Percentiles rank a stretch among this genome's conserved stretches.
Conservation (phyloP, 1,140 invertebrate species). For the Brachionus koreanus region DNA sequence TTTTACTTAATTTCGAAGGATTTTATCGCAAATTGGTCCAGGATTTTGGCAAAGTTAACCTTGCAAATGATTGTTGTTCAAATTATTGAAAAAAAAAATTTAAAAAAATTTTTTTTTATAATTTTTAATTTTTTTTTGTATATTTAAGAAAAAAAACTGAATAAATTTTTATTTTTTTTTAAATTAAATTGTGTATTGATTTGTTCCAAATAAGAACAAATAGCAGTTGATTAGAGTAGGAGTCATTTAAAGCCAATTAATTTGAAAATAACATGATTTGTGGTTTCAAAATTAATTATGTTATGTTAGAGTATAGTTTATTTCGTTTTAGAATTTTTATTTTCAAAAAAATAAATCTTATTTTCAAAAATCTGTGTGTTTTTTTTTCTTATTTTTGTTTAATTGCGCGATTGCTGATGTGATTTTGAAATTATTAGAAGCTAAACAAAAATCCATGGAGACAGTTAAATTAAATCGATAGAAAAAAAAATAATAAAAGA, state of each 20-base stretch:
- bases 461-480: too few relatives aligned
- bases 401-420: background rate
- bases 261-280: too few relatives aligned
- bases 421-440: background rate
- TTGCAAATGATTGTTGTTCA: background rate
- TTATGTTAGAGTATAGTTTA: background rate
- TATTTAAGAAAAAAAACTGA: background rate
- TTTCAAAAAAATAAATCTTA: background rate
- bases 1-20: slow-evolving; percentile 14
- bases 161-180: background rate
- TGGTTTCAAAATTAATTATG: background rate
- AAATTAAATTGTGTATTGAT: too few relatives aligned
- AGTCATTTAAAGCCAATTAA: too few relatives aligned
- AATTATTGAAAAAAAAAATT: background rate
- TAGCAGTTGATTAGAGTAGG: too few relatives aligned
- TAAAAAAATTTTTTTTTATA: background rate
- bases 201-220: too few relatives aligned
- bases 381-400: background rate
- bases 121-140: background rate
- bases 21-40: slow-evolving; percentile 1
- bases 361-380: background rate
- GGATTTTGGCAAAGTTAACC: slow-evolving; percentile 4
- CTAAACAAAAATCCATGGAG: too few relatives aligned
- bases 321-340: background rate
- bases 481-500: too few relatives aligned